These are phyloP conservation scores for Notolabrus celidotus DNA, from an alignment of 2,797 vertebrate genomes.

Conservation along the genomic window DNA sequence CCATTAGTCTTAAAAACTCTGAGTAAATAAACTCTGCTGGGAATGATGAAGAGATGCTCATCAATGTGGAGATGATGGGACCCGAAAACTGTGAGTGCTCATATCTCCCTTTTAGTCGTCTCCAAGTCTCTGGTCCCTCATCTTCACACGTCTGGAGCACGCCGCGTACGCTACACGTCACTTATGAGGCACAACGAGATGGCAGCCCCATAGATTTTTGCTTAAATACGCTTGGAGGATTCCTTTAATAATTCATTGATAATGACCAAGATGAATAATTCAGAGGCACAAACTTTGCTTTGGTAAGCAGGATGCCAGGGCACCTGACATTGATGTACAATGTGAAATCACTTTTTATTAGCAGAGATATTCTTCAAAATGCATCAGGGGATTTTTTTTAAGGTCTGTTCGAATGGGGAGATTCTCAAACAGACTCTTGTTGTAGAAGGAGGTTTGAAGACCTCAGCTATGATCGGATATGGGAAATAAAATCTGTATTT, in stretches of 20 bases:
- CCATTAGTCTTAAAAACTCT: conserved; percentile 60
- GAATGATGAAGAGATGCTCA: conserved; percentile 73
- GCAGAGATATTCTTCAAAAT: conserved; percentile 75
- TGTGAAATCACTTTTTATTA: conserved; percentile 85
- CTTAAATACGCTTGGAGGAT: conserved; percentile 86
- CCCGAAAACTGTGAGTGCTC: conserved; percentile 67
- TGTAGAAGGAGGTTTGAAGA: conserved; percentile 37
- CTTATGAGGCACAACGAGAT: conserved; percentile 82
- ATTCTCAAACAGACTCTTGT: conserved; percentile 56
- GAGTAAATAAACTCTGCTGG: conserved; percentile 69
- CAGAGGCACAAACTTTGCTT: conserved; percentile 84
- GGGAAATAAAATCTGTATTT: conserved; percentile 52
- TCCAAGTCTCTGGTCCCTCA: conserved; percentile 52
- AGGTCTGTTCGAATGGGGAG: conserved; percentile 44
- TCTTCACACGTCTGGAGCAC: conserved; percentile 75
- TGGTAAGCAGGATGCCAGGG: conserved; percentile 84
- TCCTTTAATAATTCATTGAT: conserved; percentile 90
- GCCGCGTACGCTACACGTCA: conserved; percentile 72
- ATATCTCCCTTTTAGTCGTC: conserved; percentile 52
- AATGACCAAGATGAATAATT: conserved; percentile 89
- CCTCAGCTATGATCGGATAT: conserved; percentile 49
- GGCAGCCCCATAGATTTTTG: conserved; percentile 87
- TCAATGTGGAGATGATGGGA: conserved; percentile 75
- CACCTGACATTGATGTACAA: conserved; percentile 85
- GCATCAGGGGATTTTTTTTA: conserved; percentile 50